phyloP scores from a whole-genome alignment of 2,113 vertebrate species.

The Tyto alba region DNA sequence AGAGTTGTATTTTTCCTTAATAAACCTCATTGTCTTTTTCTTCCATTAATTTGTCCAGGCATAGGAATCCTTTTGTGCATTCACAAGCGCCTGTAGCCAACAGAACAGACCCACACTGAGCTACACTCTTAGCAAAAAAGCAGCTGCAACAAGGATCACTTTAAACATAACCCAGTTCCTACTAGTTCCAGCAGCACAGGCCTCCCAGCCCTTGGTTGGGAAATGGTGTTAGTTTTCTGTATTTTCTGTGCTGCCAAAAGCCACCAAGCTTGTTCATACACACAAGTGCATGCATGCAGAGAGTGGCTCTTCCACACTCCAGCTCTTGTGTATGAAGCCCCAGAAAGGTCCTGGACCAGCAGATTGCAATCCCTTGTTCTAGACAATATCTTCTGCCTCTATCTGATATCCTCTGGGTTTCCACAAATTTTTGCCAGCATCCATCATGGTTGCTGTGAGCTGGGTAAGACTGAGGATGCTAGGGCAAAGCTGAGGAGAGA shows the following conservation, averaged over 20 bases:
- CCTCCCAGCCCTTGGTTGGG: not conserved
- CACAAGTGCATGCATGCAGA: not conserved
- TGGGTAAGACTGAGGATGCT: constrained; percentile 41
- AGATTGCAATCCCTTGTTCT: not conserved
- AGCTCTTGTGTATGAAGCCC: not conserved
- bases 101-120: not conserved
- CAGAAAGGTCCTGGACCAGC: not conserved
- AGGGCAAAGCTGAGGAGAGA: constrained; percentile 39
- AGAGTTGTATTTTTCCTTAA: not conserved
- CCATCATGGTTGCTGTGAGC: constrained; percentile 29
- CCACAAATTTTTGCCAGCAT: not conserved
- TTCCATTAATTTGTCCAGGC: not conserved
- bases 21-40: not conserved
- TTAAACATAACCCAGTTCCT: not conserved
- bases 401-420: not conserved
- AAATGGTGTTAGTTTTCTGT: not conserved
- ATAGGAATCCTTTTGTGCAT: not conserved
- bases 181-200: not conserved
- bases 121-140: not conserved
- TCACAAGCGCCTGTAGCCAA: not conserved
- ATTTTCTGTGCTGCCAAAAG: not conserved
- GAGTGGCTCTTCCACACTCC: not conserved
- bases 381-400: not conserved
- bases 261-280: not conserved
- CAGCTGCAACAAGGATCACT: not conserved